A percentile compares a stretch with the other conserved stretches of the same genome.
Evolutionary conservation across 2,888 invertebrate species (phyloP).

Genomic region (Chrysolina haemoptera): DNA sequence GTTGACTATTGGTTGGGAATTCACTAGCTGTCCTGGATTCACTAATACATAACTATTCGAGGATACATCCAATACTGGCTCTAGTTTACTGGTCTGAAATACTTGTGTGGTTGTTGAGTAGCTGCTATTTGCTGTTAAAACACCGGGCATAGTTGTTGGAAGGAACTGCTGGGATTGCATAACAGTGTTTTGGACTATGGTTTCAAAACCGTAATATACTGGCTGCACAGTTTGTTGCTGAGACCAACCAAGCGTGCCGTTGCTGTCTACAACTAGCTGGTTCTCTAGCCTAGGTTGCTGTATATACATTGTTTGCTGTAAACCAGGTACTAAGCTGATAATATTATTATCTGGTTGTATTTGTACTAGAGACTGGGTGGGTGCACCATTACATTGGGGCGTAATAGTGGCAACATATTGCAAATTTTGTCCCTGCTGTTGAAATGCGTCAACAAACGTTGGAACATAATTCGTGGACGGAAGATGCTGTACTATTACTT

Average conservation of each 20-base stretch:
- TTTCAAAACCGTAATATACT: constrained; percentile 87
- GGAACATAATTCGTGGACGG: constrained; percentile 71
- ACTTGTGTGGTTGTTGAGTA: constrained; percentile 89
- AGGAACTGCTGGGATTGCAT: constrained; percentile 92
- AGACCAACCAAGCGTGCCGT: constrained; percentile 66
- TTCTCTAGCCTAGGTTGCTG: constrained; percentile 66
- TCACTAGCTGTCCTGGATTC: constrained; percentile 75
- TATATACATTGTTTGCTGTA: constrained; percentile 66
- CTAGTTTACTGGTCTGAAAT: constrained; percentile 88
- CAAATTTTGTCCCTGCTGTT: constrained; percentile 81
- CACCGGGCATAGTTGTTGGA: constrained; percentile 85
- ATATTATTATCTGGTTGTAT: constrained; percentile 69
- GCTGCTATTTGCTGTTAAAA: constrained; percentile 85
- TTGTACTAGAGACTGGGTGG: constrained; percentile 68
- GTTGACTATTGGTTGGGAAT: constrained; percentile 55
- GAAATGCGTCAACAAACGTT: constrained; percentile 80
- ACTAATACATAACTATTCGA: constrained; percentile 79
- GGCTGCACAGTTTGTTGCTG: constrained; percentile 70
- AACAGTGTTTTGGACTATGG: constrained; percentile 89
- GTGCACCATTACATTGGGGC: constrained; percentile 70
- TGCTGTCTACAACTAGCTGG: constrained; percentile 66
- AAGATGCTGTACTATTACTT: constrained; percentile 79
- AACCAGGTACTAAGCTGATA: constrained; percentile 65
- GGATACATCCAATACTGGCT: constrained; percentile 84
- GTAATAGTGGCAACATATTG: constrained; percentile 84